These are phyloP conservation scores for Lasioglossum zephyrum DNA, from an alignment of 2,888 invertebrate genomes.

Conservation along the genomic window DNA sequence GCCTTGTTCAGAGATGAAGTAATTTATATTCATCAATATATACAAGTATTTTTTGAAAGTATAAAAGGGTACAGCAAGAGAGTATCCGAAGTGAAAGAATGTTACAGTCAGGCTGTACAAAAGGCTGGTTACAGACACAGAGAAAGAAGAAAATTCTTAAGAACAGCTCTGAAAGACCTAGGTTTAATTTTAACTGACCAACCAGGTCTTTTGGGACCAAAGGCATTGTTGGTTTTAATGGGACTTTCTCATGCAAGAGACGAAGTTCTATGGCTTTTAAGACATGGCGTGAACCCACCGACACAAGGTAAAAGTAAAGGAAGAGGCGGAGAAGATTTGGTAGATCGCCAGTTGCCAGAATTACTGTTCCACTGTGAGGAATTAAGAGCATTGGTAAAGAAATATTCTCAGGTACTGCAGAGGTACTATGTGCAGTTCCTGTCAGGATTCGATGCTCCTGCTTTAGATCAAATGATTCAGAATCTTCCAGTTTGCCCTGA, in stretches of 20 bases:
- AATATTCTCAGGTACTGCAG: conserved; percentile 98
- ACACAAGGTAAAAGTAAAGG: conserved; percentile 92
- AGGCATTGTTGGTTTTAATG: conserved; percentile 98
- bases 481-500: conserved; percentile 94
- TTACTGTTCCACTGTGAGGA: conserved; percentile 99
- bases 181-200: conserved; percentile 98
- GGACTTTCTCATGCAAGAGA: conserved; percentile 97
- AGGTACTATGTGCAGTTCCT: conserved; percentile 99
- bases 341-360: conserved; percentile 98
- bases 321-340: conserved; percentile 95
- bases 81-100: conserved; percentile 98
- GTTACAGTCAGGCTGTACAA: conserved; percentile 94
- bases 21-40: conserved; percentile 96
- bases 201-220: conserved; percentile 98
- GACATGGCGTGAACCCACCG: conserved; percentile 98
- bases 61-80: conserved; percentile 97
- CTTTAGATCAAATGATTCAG: conserved; percentile 93
- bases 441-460: conserved; percentile 97
- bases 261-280: conserved; percentile 97
- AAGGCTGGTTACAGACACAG: conserved; percentile 96
- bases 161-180: conserved; percentile 97
- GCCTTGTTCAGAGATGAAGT: conserved; percentile 99
- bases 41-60: conserved; percentile 96
- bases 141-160: conserved; percentile 97
- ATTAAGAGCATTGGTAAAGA: conserved; percentile 95